Evolutionary conservation across 2,113 vertebrate genomes (phyloP), one percentile per base, ranked within the genome.

Genomic region (Zapornia atra): DNA sequence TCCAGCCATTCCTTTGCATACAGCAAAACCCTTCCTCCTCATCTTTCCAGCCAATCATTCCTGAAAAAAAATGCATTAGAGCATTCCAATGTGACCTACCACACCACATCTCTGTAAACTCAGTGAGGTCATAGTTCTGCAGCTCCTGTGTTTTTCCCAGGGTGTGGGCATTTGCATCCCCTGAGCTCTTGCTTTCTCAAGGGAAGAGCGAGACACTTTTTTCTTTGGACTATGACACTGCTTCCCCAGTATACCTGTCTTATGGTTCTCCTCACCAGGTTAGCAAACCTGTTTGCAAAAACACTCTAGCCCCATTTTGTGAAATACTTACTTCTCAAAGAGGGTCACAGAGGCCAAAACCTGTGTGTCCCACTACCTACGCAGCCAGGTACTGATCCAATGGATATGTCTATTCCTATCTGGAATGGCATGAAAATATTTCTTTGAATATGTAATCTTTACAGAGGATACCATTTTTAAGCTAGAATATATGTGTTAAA

Each of bases 171-270:
- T 72, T 72, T 72, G 4, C 11, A 9, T 24, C 13, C 5, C 20
- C 6, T 0, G 0, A 21, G 7, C 3, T 29, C 65, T 42, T 63
- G 17, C 20, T 77, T 78, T 56, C 40, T 46, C 10, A 51, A 48
- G 10, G 11, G 11, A 19, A 57, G 15, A 2, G 7, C 18, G 26
- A 8, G 26, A 46, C 42, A 17, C 44, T 46, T 18, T 46, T 46
- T 15, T 76, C 14, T 71, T 68, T 11, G 5, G 15, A 38, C 66
- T 71, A 34, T 56, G 16, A 36, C 24, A 87, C 2, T 9, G 48
- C 6, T 9, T 42, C 28, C 14, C 21, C 31, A 31, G 0, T 13
- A 50, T 10, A 50, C 10, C 29, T 26, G 17, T 13, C 0, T 6
- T n/a, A 24, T 4, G 34, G 8, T 54, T 83, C 50, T 86, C 28